Evolutionary conservation across 2,113 vertebrate species (phyloP).

Genomic region (Cephalopterus ornatus): DNA sequence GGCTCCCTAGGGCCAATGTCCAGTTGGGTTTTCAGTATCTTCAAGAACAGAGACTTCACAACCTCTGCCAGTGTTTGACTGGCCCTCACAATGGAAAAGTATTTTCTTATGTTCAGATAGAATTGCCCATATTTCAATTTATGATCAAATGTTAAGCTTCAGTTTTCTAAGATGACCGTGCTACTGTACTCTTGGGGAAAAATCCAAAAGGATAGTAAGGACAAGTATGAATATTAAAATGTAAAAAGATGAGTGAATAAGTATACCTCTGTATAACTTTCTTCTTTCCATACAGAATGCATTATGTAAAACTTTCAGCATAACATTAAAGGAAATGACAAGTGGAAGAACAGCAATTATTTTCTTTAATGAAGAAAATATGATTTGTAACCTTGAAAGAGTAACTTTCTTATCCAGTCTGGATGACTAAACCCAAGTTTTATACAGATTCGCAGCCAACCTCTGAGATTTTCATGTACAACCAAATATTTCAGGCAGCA

Average conservation of each 20-base stretch:
- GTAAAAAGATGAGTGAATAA: neutral
- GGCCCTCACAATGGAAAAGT: neutral
- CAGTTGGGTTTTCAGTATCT: neutral
- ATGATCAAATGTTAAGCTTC: neutral
- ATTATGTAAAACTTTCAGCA: neutral
- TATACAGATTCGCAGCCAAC: constrained; percentile 3
- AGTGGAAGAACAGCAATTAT: constrained; percentile 27
- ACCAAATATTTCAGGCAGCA: constrained; percentile 16
- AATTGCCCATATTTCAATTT: neutral
- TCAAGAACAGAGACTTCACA: neutral
- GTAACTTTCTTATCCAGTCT: constrained; percentile 16
- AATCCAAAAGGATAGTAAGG: neutral
- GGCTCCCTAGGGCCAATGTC: rapidly evolving
- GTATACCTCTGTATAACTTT: neutral
- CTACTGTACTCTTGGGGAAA: neutral
- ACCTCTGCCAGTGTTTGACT: neutral
- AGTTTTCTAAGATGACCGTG: neutral
- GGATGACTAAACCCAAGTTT: constrained; percentile 30
- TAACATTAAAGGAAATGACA: constrained; percentile 29
- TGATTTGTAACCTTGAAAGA: constrained; percentile 17
- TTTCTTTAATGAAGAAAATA: constrained; percentile 68
- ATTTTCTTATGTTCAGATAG: neutral
- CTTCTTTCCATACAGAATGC: neutral
- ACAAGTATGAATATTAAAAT: neutral
- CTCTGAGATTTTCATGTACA: neutral